Base-by-base conservation (phyloP, 1,140 invertebrate genomes). In the Himalopsyche phryganea region DNA sequence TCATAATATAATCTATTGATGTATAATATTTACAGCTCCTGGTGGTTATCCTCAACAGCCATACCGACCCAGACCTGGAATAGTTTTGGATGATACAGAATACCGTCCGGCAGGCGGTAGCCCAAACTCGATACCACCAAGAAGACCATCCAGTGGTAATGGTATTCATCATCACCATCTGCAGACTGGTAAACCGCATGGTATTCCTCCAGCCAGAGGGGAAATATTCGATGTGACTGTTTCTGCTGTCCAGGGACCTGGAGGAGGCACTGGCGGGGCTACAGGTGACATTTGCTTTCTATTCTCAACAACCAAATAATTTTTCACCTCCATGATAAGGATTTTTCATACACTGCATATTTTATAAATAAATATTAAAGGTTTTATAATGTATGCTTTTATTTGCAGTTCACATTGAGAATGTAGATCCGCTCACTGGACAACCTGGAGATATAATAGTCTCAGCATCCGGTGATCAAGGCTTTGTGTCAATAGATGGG, bases 401-500 rank as follows among this genome's bases (percentile, higher is more conserved):
- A n/a, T 32, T 57, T 66, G 0, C 69, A 76, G 74, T 76, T 4
- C 73, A 76, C 63, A 72, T 77, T 14, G 69, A 76, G 47, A 71
- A 69, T 47, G 68, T 74, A 6, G 68, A 72, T 55, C 61, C 69
- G 1, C 23, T 64, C 36, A 70, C 41, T 56, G 77, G 79, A 1
- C 69, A 71, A 5, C 67, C 70, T 18, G 81, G 78, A n/a, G 87
- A 88, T 66, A 88, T 92, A 18, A 85, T 92, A 15, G 89, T 90
- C 2, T 85, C 86, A 1, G 81, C 88, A 6, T 81, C 87, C 17
- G 87, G 87, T 35, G 84, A 86, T 50, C 86, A 93, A 66, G 88
- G 91, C 49, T 93, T 91, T 71, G 92, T 94, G 3, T 93, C 90
- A n/a, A 94, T 94, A 54, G 91, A 94, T 68, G 92, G 92, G 19